Conservation (phyloP, 2,888 invertebrate genomes). For the Thecocarcelia acutangulata region DNA sequence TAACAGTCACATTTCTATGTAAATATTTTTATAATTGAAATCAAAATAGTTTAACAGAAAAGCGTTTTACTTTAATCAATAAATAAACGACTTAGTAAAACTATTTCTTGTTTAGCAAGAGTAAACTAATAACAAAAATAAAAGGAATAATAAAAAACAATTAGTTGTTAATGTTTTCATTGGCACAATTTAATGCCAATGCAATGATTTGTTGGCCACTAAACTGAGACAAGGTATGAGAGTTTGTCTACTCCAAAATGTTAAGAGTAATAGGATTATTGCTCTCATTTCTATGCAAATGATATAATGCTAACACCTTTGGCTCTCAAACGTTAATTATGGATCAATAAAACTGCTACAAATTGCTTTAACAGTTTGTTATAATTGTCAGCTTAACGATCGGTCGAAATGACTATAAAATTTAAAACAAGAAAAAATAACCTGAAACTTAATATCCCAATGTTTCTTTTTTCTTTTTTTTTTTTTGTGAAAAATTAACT, state of each 20-base stretch:
- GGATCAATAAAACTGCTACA: conserved; percentile 58
- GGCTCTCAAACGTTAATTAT: conserved; percentile 55
- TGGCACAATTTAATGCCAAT: conserved; percentile 49
- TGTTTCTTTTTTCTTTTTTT: neutral
- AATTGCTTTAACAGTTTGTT: conserved; percentile 63
- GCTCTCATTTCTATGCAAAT: conserved; percentile 36
- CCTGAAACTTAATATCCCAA: neutral
- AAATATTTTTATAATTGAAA: conserved; percentile 58
- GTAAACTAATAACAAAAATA: no score
- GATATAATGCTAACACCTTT: conserved; percentile 21
- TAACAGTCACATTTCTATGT: conserved; percentile 47
- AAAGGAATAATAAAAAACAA: conserved; percentile 15
- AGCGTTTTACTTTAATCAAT: conserved; percentile 17
- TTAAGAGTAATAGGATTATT: neutral
- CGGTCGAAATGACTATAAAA: neutral
- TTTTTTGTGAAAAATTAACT: conserved; percentile 3
- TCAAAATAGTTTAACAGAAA: conserved; percentile 40
- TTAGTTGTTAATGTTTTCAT: conserved; percentile 55
- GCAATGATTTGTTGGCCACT: conserved; percentile 34
- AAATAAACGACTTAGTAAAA: conserved; percentile 28
- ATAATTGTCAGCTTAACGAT: conserved; percentile 58
- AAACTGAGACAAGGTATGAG: conserved; percentile 16
- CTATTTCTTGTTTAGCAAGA: conserved; percentile 36
- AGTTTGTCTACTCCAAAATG: neutral
- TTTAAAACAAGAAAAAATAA: neutral